These are phyloP conservation scores for Argya squamiceps DNA, from an alignment of 2,797 vertebrate species.

Conservation along the genomic window DNA sequence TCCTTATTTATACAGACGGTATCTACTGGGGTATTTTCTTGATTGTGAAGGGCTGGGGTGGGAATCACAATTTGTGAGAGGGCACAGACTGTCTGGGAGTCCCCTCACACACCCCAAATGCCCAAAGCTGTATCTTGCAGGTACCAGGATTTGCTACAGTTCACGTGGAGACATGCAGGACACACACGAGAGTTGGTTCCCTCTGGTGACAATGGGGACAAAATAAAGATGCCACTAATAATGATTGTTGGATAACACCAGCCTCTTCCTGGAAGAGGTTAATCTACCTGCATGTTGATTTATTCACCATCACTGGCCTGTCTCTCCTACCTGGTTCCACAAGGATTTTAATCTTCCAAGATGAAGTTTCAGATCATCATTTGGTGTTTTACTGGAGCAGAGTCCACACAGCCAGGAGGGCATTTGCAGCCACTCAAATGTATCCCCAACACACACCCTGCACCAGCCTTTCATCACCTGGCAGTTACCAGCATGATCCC, in stretches of 20 bases:
- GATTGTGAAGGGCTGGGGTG: background rate
- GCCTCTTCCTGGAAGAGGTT: background rate
- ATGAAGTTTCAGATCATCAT: background rate
- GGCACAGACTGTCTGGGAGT: background rate
- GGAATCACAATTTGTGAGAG: background rate
- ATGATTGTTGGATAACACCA: background rate
- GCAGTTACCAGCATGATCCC: accelerated
- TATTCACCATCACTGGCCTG: background rate
- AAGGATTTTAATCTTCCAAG: background rate
- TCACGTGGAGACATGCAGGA: accelerated
- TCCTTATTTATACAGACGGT: background rate
- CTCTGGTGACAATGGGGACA: background rate
- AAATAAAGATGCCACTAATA: background rate
- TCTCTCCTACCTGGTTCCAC: background rate
- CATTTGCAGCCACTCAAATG: accelerated
- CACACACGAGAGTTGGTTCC: background rate
- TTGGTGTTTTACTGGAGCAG: background rate
- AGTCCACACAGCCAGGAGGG: background rate
- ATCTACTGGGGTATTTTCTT: background rate
- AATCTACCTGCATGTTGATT: background rate
- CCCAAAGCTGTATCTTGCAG: background rate
- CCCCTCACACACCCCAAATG: accelerated
- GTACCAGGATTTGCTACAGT: accelerated
- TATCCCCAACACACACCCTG: background rate
- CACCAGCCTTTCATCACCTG: background rate